These are phyloP conservation scores for Strigops habroptila DNA, from an alignment of 2,113 vertebrate species.

Conservation along the genomic window DNA sequence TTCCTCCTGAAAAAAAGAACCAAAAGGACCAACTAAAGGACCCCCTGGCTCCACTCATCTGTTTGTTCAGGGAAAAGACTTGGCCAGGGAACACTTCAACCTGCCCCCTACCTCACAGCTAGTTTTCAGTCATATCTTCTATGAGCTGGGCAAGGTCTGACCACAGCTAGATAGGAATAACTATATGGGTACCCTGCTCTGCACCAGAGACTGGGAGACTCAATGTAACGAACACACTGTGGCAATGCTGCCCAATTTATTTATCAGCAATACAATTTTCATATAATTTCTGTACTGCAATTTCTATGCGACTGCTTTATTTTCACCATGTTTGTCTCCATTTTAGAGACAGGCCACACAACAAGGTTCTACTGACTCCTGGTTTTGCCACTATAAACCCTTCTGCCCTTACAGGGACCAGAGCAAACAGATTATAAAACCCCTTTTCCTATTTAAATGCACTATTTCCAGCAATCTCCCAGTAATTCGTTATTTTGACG, in stretches of 20 bases:
- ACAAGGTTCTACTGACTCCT: neutral
- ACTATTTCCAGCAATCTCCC: neutral
- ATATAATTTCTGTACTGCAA: neutral
- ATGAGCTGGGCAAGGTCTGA: neutral
- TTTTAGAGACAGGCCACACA: neutral
- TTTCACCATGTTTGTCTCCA: neutral
- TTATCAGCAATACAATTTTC: neutral
- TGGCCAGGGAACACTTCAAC: neutral
- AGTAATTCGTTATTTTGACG: conserved; percentile 10
- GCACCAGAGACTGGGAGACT: neutral
- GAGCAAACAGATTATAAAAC: neutral
- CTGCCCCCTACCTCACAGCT: neutral
- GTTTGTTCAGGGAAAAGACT: neutral
- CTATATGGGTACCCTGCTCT: neutral
- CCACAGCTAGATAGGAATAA: neutral
- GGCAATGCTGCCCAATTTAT: neutral
- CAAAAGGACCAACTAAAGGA: neutral
- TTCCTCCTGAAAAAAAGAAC: neutral
- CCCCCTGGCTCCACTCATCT: neutral
- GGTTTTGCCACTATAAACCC: neutral
- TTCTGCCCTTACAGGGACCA: neutral
- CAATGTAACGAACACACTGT: neutral
- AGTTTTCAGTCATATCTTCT: neutral
- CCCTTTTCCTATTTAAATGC: neutral
- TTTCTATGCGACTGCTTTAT: neutral